Evolutionary conservation across 2,113 vertebrate genomes (phyloP).

Genomic region (Corynorhinus townsendii): DNA sequence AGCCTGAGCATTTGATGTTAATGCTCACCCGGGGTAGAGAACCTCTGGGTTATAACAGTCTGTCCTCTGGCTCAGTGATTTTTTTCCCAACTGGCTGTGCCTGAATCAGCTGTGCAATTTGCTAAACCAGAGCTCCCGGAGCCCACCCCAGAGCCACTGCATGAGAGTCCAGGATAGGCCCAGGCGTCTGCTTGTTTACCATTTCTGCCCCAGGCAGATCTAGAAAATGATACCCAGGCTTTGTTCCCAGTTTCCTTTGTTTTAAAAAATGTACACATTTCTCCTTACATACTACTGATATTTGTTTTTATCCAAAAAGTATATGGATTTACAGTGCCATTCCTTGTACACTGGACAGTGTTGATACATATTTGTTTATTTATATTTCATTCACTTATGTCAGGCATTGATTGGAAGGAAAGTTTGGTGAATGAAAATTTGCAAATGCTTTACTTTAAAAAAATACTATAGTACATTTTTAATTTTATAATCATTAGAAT

Average conservation of each 20-base stretch:
- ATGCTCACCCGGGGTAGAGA: not conserved
- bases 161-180: too few relatives aligned
- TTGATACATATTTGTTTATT: not conserved
- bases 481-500: conserved; percentile 18
- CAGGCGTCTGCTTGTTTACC: too few relatives aligned
- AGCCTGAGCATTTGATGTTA: not conserved
- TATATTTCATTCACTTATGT: not conserved
- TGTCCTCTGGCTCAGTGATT: not conserved
- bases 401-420: not conserved
- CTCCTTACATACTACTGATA: not conserved
- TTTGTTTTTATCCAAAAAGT: conserved; percentile 7
- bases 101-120: not conserved
- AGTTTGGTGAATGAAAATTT: conserved; percentile 24
- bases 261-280: not conserved
- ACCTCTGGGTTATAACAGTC: not conserved
- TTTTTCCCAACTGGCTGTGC: not conserved
- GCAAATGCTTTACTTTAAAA: not conserved
- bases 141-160: not conserved
- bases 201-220: not conserved
- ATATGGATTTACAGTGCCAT: not conserved
- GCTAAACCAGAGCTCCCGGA: not conserved
- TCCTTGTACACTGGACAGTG: not conserved
- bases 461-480: not conserved
- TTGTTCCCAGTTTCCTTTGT: not conserved
- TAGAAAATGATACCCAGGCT: not conserved